Evolutionary conservation across 2,113 vertebrate species (phyloP).

Genomic region (Poeciliopsis occidentalis): DNA sequence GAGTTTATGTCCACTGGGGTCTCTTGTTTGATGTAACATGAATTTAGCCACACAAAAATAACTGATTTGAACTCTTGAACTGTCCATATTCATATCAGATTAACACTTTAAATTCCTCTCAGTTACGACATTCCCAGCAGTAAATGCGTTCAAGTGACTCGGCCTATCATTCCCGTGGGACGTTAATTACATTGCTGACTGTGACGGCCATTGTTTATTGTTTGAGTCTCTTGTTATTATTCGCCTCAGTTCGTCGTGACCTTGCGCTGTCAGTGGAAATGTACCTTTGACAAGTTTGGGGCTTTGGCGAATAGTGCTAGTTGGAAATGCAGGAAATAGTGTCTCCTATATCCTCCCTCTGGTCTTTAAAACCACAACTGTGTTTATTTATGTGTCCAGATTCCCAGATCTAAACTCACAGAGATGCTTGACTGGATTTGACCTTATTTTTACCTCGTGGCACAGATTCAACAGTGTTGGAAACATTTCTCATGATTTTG

Average conservation of each 20-base stretch:
- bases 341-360: not conserved
- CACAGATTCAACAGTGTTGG: not conserved
- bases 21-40: conserved; percentile 17
- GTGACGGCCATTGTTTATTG: conserved; percentile 40
- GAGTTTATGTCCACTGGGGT: conserved; percentile 6
- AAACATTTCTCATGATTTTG: not conserved
- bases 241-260: conserved; percentile 53
- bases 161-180: conserved; percentile 46
- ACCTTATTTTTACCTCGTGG: not conserved
- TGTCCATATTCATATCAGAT: conserved; percentile 18
- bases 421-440: conserved; percentile 27
- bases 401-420: conserved; percentile 57
- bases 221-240: conserved; percentile 51
- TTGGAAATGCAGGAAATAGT: conserved; percentile 56
- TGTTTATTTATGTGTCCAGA: conserved; percentile 40
- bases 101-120: conserved; percentile 17
- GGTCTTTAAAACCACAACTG: not conserved
- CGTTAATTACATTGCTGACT: conserved; percentile 53
- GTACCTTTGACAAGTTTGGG: conserved; percentile 45
- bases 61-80: conserved; percentile 12
- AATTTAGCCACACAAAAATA: conserved; percentile 13
- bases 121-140: conserved; percentile 31
- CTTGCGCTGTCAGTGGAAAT: conserved; percentile 57
- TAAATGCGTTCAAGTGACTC: conserved; percentile 51
- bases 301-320: conserved; percentile 30